These are phyloP conservation scores for Colistium nudipinnis DNA, from an alignment of 2,113 vertebrate genomes.

Conservation along the genomic window DNA sequence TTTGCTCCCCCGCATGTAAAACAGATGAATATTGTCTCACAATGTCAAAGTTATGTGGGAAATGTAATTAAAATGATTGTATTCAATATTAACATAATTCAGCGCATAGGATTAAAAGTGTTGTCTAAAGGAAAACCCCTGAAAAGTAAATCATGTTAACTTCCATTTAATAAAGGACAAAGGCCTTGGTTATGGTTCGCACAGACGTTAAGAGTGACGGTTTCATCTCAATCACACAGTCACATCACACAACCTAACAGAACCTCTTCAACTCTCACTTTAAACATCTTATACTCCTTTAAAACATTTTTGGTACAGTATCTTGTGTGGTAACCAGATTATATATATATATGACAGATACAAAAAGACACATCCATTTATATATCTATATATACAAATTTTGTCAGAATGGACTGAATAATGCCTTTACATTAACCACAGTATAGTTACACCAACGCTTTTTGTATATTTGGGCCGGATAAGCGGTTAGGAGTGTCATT, in stretches of 20 bases:
- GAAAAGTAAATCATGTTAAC: too few relatives aligned
- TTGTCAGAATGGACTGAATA: too few relatives aligned
- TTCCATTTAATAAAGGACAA: background rate
- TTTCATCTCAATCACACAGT: constrained; percentile 11
- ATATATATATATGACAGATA: too few relatives aligned
- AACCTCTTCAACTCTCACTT: background rate
- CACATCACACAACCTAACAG: background rate
- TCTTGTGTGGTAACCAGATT: too few relatives aligned
- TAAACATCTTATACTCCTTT: background rate
- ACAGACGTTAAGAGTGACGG: background rate
- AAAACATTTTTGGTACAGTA: too few relatives aligned
- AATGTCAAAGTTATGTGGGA: background rate
- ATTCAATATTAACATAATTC: too few relatives aligned
- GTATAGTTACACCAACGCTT: background rate
- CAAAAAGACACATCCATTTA: too few relatives aligned
- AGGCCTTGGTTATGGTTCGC: background rate
- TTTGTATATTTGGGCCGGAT: background rate
- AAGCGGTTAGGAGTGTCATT: background rate
- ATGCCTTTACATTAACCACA: too few relatives aligned
- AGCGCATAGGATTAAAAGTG: too few relatives aligned
- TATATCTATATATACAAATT: too few relatives aligned
- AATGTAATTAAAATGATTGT: too few relatives aligned
- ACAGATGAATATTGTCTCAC: constrained; percentile 2
- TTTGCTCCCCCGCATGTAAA: constrained; percentile 8
- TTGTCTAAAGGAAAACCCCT: too few relatives aligned